Percentiles rank a stretch among this genome's conserved stretches.
These are phyloP conservation scores for Betta splendens DNA, from an alignment of 2,797 vertebrate genomes.

Conservation along the genomic window DNA sequence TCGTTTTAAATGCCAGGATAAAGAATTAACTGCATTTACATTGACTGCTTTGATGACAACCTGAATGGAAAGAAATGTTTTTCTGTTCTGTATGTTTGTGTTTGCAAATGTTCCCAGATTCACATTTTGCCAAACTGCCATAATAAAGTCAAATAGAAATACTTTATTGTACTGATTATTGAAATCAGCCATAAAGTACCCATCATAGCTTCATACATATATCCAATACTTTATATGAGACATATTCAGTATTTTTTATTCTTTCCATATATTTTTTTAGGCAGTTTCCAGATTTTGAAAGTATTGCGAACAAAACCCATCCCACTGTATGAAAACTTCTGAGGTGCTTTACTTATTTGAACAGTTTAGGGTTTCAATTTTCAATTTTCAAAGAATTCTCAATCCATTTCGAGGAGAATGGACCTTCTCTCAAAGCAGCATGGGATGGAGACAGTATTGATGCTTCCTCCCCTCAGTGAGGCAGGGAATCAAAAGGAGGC, in stretches of 20 bases:
- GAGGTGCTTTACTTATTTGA: constrained; percentile 29
- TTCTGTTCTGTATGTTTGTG: too few relatives aligned
- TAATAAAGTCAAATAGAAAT: too few relatives aligned
- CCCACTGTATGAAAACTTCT: constrained; percentile 17
- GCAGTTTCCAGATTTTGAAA: constrained; percentile 1
- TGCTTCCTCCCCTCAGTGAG: constrained; percentile 31
- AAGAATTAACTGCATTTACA: too few relatives aligned
- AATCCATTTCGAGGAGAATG: constrained; percentile 39
- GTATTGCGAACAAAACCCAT: constrained; percentile 13
- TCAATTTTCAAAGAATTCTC: constrained; percentile 45
- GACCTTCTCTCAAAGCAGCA: constrained; percentile 23
- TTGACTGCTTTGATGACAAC: too few relatives aligned
- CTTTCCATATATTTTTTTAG: neutral
- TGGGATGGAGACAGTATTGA: constrained; percentile 47
- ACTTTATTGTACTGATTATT: too few relatives aligned
- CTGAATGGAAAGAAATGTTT: too few relatives aligned
- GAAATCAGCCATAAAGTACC: too few relatives aligned
- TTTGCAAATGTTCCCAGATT: too few relatives aligned
- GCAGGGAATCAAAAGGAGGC: constrained; percentile 39
- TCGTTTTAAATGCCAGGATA: too few relatives aligned
- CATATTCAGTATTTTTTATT: neutral
- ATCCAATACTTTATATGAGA: neutral
- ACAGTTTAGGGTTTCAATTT: constrained; percentile 42
- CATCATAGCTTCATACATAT: neutral
- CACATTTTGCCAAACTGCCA: too few relatives aligned